Percentiles rank a stretch among this genome's conserved stretches.
phyloP scores from a whole-genome alignment of 2,888 invertebrate genomes.

The Chymomyza fuscimana region DNA sequence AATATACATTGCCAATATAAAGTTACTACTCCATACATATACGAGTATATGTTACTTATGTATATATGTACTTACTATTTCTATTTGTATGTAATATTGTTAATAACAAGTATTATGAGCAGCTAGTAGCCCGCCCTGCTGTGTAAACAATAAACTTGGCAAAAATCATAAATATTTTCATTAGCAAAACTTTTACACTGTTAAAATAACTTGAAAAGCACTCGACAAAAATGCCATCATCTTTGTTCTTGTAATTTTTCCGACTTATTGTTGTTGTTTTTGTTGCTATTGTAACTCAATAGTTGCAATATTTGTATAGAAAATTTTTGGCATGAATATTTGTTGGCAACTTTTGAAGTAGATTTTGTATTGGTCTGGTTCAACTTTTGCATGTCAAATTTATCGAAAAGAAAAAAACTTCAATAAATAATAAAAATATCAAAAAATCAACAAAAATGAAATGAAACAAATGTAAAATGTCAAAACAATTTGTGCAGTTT shows the following conservation, averaged over 20 bases:
- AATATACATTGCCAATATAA: not conserved
- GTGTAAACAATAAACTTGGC: conserved; percentile 53
- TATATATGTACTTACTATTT: not conserved
- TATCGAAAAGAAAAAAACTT: not conserved
- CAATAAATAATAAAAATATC: not conserved
- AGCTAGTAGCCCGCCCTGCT: not conserved
- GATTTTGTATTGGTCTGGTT: not conserved
- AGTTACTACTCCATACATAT: not conserved
- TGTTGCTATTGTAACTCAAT: not conserved
- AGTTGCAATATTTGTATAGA: not conserved
- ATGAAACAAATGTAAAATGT: not conserved
- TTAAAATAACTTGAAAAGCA: not conserved
- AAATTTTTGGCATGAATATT: not conserved
- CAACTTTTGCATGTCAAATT: not conserved
- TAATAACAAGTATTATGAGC: not conserved
- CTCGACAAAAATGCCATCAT: not conserved
- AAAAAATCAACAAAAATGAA: not conserved
- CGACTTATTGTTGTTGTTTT: not conserved
- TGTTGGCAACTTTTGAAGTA: not conserved
- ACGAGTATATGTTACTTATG: not conserved
- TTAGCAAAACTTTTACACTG: conserved; percentile 25
- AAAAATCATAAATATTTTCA: conserved; percentile 59
- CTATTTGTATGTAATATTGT: not conserved
- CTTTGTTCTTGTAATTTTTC: not conserved
- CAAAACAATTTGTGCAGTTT: not conserved